Conservation (phyloP, 2,113 vertebrate species). For the Pachypanchax playfairii region DNA sequence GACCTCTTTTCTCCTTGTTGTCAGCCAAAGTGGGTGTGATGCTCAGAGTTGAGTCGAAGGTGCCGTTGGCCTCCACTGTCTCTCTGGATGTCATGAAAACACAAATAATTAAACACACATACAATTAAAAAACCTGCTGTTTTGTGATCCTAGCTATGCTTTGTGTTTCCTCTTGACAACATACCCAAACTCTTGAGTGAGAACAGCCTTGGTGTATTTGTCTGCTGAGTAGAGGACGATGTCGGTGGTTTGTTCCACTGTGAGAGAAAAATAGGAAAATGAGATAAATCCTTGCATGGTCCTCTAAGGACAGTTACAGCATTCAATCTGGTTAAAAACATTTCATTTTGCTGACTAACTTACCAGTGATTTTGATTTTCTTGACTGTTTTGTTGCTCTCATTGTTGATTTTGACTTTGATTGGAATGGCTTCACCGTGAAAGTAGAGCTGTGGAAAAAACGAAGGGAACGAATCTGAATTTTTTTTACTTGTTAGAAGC, state of each 20-base stretch:
- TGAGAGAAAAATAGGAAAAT: not conserved
- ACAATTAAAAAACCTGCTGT: not conserved
- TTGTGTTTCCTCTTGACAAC: slow-evolving; percentile 40
- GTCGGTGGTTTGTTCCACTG: slow-evolving; percentile 90
- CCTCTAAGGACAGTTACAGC: not conserved
- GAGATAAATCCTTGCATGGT: not conserved
- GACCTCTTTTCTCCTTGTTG: slow-evolving; percentile 87
- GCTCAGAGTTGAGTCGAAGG: slow-evolving; percentile 78
- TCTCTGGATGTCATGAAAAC: slow-evolving; percentile 76
- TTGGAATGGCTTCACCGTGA: slow-evolving; percentile 83
- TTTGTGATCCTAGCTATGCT: not conserved
- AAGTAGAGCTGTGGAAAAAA: slow-evolving; percentile 83
- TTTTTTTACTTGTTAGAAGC: not conserved
- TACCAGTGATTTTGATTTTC: slow-evolving; percentile 86
- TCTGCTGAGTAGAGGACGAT: slow-evolving; percentile 92
- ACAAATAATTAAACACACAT: not conserved
- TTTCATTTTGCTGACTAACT: slow-evolving; percentile 29
- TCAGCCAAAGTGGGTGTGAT: slow-evolving; percentile 78
- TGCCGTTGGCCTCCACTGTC: slow-evolving; percentile 80
- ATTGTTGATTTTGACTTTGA: slow-evolving; percentile 89
- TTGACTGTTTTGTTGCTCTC: slow-evolving; percentile 89
- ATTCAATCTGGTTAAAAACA: not conserved
- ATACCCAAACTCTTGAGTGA: slow-evolving; percentile 85
- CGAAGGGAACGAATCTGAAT: not conserved
- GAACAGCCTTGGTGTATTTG: slow-evolving; percentile 88